Evolutionary conservation across 2,113 vertebrate genomes (phyloP).

Genomic region (Corythoichthys intestinalis): DNA sequence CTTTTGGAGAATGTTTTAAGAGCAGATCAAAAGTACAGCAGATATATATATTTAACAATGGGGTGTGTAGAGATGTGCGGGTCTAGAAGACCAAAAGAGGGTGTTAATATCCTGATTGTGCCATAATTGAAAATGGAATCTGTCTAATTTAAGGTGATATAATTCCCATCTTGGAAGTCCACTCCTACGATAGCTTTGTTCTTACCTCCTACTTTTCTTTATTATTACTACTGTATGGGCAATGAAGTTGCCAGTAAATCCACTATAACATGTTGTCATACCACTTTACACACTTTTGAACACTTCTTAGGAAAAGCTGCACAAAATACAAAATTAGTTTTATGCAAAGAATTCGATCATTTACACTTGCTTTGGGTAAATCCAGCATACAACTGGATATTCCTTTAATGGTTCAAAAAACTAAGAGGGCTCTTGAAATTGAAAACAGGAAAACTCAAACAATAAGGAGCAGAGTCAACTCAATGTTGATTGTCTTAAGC

Average conservation of each 20-base stretch:
- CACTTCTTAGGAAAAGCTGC: neutral
- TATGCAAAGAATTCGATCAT: neutral
- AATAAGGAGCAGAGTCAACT: conserved; percentile 66
- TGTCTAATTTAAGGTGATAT: conserved; percentile 28
- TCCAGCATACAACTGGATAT: conserved; percentile 6
- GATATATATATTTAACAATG: conserved; percentile 32
- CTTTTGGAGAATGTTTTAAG: conserved; percentile 15
- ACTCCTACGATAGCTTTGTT: too few species aligned
- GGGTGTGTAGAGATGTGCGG: conserved; percentile 9
- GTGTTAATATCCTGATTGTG: conserved; percentile 27
- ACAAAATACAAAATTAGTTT: neutral
- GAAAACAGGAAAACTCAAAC: conserved; percentile 75
- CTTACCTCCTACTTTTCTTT: neutral
- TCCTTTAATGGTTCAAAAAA: conserved; percentile 30
- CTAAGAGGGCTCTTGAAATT: conserved; percentile 26
- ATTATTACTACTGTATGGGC: neutral
- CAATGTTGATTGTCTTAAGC: conserved; percentile 54
- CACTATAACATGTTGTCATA: neutral
- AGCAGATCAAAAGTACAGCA: conserved; percentile 26
- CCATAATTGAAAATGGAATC: conserved; percentile 32
- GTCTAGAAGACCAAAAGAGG: conserved; percentile 19
- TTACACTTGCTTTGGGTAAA: neutral
- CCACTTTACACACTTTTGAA: neutral
- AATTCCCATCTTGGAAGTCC: conserved; percentile 1
- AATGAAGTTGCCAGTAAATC: neutral